A percentile compares a stretch with the other conserved stretches of the same genome.
Conservation (phyloP, 1,140 invertebrate genomes). For the Steinernema khuongi region DNA sequence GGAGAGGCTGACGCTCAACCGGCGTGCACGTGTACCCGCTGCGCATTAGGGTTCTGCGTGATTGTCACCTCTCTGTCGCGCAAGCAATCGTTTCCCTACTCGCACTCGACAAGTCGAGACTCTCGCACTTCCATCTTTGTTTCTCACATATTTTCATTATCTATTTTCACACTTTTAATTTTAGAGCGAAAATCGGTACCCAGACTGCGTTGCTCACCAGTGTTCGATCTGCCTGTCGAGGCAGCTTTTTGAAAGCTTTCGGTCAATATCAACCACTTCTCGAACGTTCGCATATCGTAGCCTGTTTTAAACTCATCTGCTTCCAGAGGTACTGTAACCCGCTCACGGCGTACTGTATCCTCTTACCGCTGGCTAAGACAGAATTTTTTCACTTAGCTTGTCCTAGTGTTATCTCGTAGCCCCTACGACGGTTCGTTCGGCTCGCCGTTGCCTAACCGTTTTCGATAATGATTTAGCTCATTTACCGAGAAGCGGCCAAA, state of each 20-base stretch:
- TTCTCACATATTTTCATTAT: background rate
- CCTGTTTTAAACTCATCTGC: too few species aligned
- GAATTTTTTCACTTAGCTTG: too few species aligned
- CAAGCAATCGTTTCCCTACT: background rate
- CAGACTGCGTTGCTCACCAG: background rate
- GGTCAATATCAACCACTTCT: too few species aligned
- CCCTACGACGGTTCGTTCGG: slow-evolving; percentile 11
- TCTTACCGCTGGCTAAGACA: too few species aligned
- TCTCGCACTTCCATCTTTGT: background rate
- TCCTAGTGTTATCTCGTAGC: background rate
- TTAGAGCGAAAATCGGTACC: slow-evolving; percentile 5
- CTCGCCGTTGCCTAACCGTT: slow-evolving; percentile 13
- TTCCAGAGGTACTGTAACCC: too few species aligned
- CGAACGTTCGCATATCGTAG: too few species aligned
- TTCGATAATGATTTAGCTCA: slow-evolving; percentile 15
- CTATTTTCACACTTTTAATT: slow-evolving; percentile 6
- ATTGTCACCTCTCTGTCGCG: background rate
- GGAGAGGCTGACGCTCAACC: too few species aligned
- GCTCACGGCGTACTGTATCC: too few species aligned
- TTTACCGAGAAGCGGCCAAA: background rate
- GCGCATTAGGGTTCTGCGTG: background rate
- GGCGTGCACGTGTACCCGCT: background rate
- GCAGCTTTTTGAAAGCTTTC: slow-evolving; percentile 14
- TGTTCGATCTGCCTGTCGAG: slow-evolving; percentile 9
- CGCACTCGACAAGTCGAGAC: background rate